These are phyloP conservation scores for Sebastes elongatus DNA, from an alignment of 2,797 vertebrate genomes.

Conservation along the genomic window DNA sequence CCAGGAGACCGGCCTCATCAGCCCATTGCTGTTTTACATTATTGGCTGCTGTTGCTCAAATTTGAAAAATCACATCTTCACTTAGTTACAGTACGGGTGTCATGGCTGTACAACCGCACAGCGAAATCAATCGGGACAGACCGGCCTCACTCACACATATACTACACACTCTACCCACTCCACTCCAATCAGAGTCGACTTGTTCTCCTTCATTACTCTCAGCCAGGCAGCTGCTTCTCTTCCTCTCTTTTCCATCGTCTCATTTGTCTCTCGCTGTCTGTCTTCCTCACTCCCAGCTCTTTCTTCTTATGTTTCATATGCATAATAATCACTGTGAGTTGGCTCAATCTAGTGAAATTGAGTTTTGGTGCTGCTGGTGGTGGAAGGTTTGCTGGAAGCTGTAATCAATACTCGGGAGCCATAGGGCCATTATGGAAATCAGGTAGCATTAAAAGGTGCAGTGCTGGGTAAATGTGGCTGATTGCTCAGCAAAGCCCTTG, in stretches of 20 bases:
- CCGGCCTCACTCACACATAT: conserved; percentile 31
- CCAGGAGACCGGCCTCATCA: not conserved
- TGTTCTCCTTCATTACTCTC: conserved; percentile 66
- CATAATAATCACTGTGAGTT: conserved; percentile 72
- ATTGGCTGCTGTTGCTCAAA: conserved; percentile 20
- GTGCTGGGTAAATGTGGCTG: conserved; percentile 11
- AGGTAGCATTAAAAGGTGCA: conserved; percentile 55
- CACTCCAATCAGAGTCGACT: conserved; percentile 63
- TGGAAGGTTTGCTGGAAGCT: conserved; percentile 53
- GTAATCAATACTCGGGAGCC: conserved; percentile 71
- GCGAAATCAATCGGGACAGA: conserved; percentile 44
- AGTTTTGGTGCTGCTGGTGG: conserved; percentile 59
- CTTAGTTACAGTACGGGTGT: conserved; percentile 29
- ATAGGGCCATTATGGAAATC: conserved; percentile 74
- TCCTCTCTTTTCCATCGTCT: conserved; percentile 28
- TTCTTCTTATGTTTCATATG: conserved; percentile 56
- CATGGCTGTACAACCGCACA: conserved; percentile 12
- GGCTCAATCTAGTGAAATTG: conserved; percentile 72
- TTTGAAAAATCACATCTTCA: conserved; percentile 30
- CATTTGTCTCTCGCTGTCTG: conserved; percentile 41
- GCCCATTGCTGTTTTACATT: conserved; percentile 25
- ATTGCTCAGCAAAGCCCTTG: conserved; percentile 24
- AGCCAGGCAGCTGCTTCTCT: conserved; percentile 61
- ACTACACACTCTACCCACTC: conserved; percentile 29
- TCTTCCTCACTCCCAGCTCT: conserved; percentile 17